phyloP scores from a whole-genome alignment of 2,888 invertebrate species.

The Chaetoderma sp. region DNA sequence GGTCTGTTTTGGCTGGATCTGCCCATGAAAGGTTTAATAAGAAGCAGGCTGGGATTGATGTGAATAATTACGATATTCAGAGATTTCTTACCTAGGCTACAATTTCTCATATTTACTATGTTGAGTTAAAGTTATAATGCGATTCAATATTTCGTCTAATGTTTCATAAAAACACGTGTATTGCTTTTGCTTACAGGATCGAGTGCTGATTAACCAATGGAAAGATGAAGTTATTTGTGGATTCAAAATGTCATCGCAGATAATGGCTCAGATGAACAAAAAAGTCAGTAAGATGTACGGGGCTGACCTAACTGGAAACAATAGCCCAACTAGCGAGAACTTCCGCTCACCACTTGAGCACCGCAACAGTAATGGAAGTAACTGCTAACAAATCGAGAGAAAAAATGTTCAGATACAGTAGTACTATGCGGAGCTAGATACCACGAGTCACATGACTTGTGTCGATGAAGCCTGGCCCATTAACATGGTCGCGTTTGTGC shows the following conservation, averaged over 20 bases:
- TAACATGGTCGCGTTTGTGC: too few species aligned
- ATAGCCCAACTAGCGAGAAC: constrained; percentile 54
- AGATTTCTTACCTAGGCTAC: too few species aligned
- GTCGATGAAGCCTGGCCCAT: too few species aligned
- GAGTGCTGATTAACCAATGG: constrained; percentile 99
- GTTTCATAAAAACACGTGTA: not conserved
- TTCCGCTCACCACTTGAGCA: constrained; percentile 61
- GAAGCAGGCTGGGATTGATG: too few species aligned
- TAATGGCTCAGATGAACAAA: constrained; percentile 96
- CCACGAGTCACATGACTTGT: too few species aligned
- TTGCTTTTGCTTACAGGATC: constrained; percentile 74
- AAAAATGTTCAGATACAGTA: too few species aligned
- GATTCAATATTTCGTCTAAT: not conserved
- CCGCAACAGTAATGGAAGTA: constrained; percentile 62
- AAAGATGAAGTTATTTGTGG: constrained; percentile 93
- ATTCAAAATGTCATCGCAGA: constrained; percentile 94
- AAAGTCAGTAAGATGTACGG: constrained; percentile 99
- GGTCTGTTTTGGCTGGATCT: too few species aligned
- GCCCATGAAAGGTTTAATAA: too few species aligned
- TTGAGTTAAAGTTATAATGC: not conserved
- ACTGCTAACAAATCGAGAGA: too few species aligned
- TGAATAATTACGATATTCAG: too few species aligned
- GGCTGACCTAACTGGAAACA: constrained; percentile 74
- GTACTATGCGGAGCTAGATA: too few species aligned
- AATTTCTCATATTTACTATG: not conserved